These are phyloP conservation scores for Calephelis virginiensis DNA, from an alignment of 1,140 invertebrate genomes.

Conservation along the genomic window DNA sequence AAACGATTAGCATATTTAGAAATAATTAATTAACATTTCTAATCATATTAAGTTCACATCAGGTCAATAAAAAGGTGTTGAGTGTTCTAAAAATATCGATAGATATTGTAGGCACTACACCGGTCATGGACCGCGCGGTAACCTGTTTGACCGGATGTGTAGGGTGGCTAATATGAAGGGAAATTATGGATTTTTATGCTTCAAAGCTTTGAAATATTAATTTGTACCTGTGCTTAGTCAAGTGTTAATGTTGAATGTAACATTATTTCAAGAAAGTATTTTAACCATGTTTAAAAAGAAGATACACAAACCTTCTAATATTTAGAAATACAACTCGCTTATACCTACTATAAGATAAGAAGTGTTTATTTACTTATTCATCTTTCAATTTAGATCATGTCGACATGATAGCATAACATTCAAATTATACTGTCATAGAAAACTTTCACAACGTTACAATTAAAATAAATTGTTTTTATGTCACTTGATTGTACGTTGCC, in stretches of 20 bases:
- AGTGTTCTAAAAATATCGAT: slow-evolving; percentile 28
- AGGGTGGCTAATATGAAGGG: slow-evolving; percentile 45
- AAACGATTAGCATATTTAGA: too few species aligned
- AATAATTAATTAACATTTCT: too few species aligned
- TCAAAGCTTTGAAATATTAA: slow-evolving; percentile 23
- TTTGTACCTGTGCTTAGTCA: slow-evolving; percentile 4
- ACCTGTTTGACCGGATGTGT: slow-evolving; percentile 65
- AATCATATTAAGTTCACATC: too few species aligned
- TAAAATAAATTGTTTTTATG: too few species aligned
- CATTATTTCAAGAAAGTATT: not conserved
- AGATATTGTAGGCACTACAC: slow-evolving; percentile 34
- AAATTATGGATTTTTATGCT: slow-evolving; percentile 50
- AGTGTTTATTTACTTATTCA: too few species aligned
- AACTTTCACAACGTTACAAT: too few species aligned
- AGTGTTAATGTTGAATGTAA: not conserved
- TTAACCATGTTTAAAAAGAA: not conserved
- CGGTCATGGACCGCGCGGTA: slow-evolving; percentile 58
- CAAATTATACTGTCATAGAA: too few species aligned
- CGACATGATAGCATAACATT: too few species aligned
- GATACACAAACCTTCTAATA: not conserved
- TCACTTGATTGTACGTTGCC: too few species aligned
- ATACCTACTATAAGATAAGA: too few species aligned
- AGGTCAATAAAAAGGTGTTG: not conserved
- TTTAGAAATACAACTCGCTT: too few species aligned
- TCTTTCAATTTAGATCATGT: too few species aligned